Percentiles rank a stretch among this genome's conserved stretches.
These are phyloP conservation scores for Ageneiosus marmoratus DNA, from an alignment of 2,113 vertebrate genomes.

Conservation along the genomic window DNA sequence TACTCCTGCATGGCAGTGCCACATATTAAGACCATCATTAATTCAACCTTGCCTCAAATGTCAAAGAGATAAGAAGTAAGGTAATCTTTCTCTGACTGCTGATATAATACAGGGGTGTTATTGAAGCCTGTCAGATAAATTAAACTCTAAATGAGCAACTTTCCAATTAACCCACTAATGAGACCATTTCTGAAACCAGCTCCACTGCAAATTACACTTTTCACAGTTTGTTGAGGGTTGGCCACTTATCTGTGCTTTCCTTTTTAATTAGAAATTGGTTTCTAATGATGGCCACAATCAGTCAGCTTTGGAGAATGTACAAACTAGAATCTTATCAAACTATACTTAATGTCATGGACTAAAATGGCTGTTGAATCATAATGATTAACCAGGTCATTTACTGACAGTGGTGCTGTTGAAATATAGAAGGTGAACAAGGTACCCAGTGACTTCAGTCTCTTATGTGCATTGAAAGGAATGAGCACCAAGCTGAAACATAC, in stretches of 20 bases:
- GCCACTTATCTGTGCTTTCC: slow-evolving; percentile 73
- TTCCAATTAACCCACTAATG: slow-evolving; percentile 71
- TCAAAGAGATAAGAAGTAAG: slow-evolving; percentile 75
- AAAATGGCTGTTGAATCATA: slow-evolving; percentile 47
- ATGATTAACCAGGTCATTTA: slow-evolving; percentile 44
- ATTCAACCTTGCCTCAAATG: slow-evolving; percentile 77
- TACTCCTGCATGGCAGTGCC: slow-evolving; percentile 71
- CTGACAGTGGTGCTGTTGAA: slow-evolving; percentile 32
- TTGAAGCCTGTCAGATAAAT: slow-evolving; percentile 76
- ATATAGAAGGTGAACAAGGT: slow-evolving; percentile 13
- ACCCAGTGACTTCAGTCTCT: neutral
- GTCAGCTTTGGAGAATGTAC: slow-evolving; percentile 66
- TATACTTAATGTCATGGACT: slow-evolving; percentile 41
- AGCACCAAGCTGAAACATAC: slow-evolving; percentile 30
- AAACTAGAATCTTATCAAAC: slow-evolving; percentile 43
- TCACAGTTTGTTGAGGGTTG: slow-evolving; percentile 68
- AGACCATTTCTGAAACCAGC: slow-evolving; percentile 70
- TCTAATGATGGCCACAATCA: slow-evolving; percentile 72
- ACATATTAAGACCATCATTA: slow-evolving; percentile 75
- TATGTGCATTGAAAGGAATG: slow-evolving; percentile 12
- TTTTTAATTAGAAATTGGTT: slow-evolving; percentile 75
- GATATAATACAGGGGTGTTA: slow-evolving; percentile 75
- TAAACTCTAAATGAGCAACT: slow-evolving; percentile 74
- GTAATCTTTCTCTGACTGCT: slow-evolving; percentile 73
- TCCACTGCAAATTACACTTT: slow-evolving; percentile 72